Base-by-base conservation (phyloP, 1,140 invertebrate genomes). In the Phymastichus coffea region DNA sequence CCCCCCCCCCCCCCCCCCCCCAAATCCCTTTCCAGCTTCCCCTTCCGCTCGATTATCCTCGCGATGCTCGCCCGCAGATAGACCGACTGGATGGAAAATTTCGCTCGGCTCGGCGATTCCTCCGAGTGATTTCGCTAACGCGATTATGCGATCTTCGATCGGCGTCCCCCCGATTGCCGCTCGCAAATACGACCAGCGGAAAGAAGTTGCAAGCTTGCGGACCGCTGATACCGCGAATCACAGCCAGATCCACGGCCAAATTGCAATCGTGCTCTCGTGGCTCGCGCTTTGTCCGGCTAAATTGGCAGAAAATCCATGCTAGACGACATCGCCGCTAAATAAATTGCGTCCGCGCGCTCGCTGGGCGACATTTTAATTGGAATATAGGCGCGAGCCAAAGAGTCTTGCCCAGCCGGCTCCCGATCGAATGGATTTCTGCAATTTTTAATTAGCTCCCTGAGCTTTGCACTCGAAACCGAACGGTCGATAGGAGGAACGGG, bases 1-100 rank as follows among this genome's bases (percentile, higher is more conserved):
- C n/a, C n/a, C n/a, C n/a, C n/a, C n/a, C n/a, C n/a, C n/a, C n/a
- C n/a, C n/a, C n/a, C n/a, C n/a, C n/a, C 37, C 37, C 9, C 22
- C 28, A 33, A 33, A 12, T 30, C 15, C 37, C 30, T 48, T 48
- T 57, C 48, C 55, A 48, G 38, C 25, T 23, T 19, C 40, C 22
- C 2, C 44, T 57, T 57, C 55, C 44, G 55, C 55, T 57, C 55
- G 44, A 57, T 57, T 57, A 57, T 57, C 38, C 51, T n/a, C 33
- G 14, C 20, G 48, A 51, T 53, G 15, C 14, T n/a, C 23, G 23
- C 1, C 6, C 19, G 30, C 23, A 10, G 20, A 52, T 52, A 10
- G 35, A 43, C 51, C 51, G 19, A 54, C 38, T 25, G 52, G 40
- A 44, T 54, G 25, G 55, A 43, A 57, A 48, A 48, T 57, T 48